Base-by-base conservation (phyloP, 2,888 invertebrate species). In the Caenorhabditis sulstoni region DNA sequence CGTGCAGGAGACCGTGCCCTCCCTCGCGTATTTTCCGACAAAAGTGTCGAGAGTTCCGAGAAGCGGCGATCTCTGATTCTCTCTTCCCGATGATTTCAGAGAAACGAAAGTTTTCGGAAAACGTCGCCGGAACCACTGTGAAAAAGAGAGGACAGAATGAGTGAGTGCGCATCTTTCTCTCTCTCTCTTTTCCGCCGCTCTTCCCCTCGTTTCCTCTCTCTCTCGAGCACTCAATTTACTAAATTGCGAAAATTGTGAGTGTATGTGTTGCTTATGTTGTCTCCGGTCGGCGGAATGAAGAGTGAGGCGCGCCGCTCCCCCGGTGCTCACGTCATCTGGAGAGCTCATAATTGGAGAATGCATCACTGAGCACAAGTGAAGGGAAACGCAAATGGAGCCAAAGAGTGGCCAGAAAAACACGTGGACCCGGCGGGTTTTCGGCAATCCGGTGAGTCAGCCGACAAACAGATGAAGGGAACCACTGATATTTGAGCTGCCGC, bases 171-270 rank as follows among this genome's bases (percentile, higher is more conserved):
- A 41, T 41, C 41, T 3, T 41, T 11, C 41, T 52, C 29, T 23
- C 1, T 29, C n/a, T 11, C 2, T 29, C 14, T 29, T 29, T 29
- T 29, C 52, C 12, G 29, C 29, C 29, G n/a, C n/a, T 52, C 23
- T 52, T 50, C 35, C 23, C 53, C 37, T 50, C 50, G 23, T 20
- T 45, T 18, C 37, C 66, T 67, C 53, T 20, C 68, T 4, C 68
- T n/a, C n/a, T n/a, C n/a, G n/a, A n/a, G 47, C 70, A 70, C 70
- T 70, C 70, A 70, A 70, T 70, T 70, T 70, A 70, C 45, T 61
- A 62, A 70, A 68, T 68, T 68, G 68, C 68, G 59, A 52, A 58
- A 70, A 61, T 61, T 70, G 68, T 53, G 59, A 61, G 61, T 55
- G 68, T 59, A 68, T 59, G 50, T 68, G 67, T 52, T 68, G 67